These are phyloP conservation scores for Hemistola chrysoprasaria DNA, from an alignment of 2,888 invertebrate species.

Conservation along the genomic window DNA sequence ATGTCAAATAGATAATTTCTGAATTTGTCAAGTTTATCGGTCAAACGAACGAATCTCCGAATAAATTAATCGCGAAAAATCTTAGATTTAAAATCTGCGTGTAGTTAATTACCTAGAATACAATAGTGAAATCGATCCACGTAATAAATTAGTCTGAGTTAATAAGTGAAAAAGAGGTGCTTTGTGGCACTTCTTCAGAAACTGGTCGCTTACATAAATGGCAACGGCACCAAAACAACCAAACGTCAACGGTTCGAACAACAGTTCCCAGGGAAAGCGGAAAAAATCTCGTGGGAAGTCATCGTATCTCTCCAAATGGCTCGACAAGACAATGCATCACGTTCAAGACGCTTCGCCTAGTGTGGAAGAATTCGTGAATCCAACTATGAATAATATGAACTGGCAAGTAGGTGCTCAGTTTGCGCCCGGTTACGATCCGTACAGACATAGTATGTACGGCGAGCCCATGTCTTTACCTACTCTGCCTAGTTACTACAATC, in stretches of 20 bases:
- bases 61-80: constrained; percentile 13
- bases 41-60: constrained; percentile 17
- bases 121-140: constrained; percentile 12
- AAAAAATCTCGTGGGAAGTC: constrained; percentile 72
- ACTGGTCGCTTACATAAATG: constrained; percentile 49
- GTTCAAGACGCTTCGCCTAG: constrained; percentile 64
- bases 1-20: too few relatives aligned
- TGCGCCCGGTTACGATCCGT: constrained; percentile 68
- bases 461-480: constrained; percentile 86
- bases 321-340: constrained; percentile 75
- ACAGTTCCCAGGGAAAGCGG: constrained; percentile 71
- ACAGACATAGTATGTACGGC: constrained; percentile 74
- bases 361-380: constrained; percentile 60
- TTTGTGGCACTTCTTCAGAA: constrained; percentile 14
- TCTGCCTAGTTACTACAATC: constrained; percentile 79
- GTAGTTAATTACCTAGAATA: constrained; percentile 10
- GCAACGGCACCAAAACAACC: constrained; percentile 73
- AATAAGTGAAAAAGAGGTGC: constrained; percentile 26
- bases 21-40: constrained; percentile 9
- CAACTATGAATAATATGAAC: constrained; percentile 55
- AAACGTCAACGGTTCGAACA: constrained; percentile 60
- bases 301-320: constrained; percentile 75
- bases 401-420: constrained; percentile 62
- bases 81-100: constrained; percentile 4
- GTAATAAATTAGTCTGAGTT: constrained; percentile 19